phyloP scores from a whole-genome alignment of 1,140 invertebrate species.

The Drosophila parvula region DNA sequence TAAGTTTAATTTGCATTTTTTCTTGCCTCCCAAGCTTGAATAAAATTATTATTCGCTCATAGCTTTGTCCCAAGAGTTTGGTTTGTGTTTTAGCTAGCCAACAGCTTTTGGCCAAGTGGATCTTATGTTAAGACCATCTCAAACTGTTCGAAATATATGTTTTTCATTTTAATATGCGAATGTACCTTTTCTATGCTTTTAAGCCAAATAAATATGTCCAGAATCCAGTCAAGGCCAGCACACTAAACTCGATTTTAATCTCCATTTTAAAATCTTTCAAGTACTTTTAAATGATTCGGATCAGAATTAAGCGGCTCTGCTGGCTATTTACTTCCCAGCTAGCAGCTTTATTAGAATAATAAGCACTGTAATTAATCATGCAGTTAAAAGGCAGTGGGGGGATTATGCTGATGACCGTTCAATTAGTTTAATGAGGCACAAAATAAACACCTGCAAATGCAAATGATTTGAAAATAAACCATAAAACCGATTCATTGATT shows the following conservation, averaged over 20 bases:
- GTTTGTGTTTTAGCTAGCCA: not conserved
- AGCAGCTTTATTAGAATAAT: not conserved
- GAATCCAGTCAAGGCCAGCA: not conserved
- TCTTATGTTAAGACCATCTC: not conserved
- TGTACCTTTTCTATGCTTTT: too few species aligned
- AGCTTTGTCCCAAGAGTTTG: slow-evolving; percentile 22
- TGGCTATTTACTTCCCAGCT: not conserved
- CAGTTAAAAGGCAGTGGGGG: not conserved
- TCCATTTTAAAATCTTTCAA: not conserved
- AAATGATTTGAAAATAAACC: slow-evolving; percentile 43
- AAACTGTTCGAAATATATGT: slow-evolving; percentile 21
- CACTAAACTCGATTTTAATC: not conserved
- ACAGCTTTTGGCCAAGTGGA: slow-evolving; percentile 7
- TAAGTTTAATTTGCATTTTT: not conserved
- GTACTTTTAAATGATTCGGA: too few species aligned
- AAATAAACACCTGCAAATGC: slow-evolving; percentile 37
- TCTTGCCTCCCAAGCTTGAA: not conserved
- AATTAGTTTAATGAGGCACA: slow-evolving; percentile 49
- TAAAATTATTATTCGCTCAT: too few species aligned
- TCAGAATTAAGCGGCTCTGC: not conserved
- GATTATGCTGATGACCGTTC: slow-evolving; percentile 14
- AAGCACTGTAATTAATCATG: not conserved
- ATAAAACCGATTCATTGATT: slow-evolving; percentile 6
- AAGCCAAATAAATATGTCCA: not conserved
- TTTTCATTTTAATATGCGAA: not conserved